Conservation (phyloP, 2,888 invertebrate species). For the Parnassius mnemosyne region DNA sequence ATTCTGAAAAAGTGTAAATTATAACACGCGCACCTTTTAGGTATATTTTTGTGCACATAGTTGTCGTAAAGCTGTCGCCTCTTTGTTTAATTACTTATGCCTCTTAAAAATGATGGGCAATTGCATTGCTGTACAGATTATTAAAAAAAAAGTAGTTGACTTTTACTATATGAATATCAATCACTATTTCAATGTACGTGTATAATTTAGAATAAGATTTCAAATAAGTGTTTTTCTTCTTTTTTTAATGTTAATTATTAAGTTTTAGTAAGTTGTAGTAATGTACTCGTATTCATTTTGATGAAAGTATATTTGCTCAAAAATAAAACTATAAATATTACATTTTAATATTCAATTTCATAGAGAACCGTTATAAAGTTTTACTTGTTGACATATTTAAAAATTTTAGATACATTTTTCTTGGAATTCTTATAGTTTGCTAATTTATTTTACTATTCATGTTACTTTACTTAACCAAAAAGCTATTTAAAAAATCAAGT, state of each 20-base stretch:
- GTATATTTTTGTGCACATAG: not conserved
- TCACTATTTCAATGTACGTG: conserved; percentile 62
- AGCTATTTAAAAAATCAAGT: too few relatives aligned
- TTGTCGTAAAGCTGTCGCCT: conserved; percentile 26
- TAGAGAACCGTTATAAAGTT: conserved; percentile 31
- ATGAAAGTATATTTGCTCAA: conserved; percentile 28
- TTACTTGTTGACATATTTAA: conserved; percentile 28
- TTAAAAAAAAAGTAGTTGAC: conserved; percentile 54
- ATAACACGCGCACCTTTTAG: not conserved
- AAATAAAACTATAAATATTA: conserved; percentile 1
- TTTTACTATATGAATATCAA: conserved; percentile 67
- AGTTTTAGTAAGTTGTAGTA: not conserved
- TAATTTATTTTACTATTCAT: not conserved
- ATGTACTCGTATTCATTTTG: conserved; percentile 20
- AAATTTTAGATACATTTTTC: conserved; percentile 21
- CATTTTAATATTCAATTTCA: conserved; percentile 37
- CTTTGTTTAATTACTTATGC: conserved; percentile 32
- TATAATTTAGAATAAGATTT: conserved; percentile 47
- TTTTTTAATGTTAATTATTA: conserved; percentile 17
- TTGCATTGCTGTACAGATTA: conserved; percentile 60
- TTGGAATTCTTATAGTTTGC: not conserved
- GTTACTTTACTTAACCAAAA: too few relatives aligned
- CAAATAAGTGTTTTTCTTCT: conserved; percentile 28
- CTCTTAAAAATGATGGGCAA: conserved; percentile 45
- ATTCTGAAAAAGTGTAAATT: not conserved